Conservation (phyloP, 2,888 invertebrate species). For the Eristalinus aeneus region DNA sequence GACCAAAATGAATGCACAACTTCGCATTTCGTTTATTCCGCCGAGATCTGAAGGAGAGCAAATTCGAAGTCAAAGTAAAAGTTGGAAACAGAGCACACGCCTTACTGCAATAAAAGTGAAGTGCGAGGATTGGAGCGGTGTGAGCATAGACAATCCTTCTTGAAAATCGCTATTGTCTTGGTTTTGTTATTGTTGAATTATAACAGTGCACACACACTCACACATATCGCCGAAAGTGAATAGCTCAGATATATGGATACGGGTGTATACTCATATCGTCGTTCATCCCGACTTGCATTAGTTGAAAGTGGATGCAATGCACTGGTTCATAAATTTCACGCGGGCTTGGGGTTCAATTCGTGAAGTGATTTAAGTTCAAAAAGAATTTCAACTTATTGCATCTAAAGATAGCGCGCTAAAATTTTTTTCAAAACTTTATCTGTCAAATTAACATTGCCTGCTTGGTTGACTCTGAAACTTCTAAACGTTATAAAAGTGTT, state of each 20-base stretch:
- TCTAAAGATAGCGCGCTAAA: background rate
- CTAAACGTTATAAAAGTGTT: too few relatives aligned
- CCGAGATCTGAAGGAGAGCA: constrained; percentile 57
- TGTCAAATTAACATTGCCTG: too few relatives aligned
- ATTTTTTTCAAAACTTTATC: background rate
- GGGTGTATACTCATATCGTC: background rate
- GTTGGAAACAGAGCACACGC: constrained; percentile 46
- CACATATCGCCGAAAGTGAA: background rate
- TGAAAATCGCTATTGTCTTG: constrained; percentile 64
- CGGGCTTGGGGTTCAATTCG: background rate
- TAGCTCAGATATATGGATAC: constrained; percentile 1
- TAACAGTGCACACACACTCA: constrained; percentile 29
- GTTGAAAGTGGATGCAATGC: background rate
- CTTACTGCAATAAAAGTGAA: constrained; percentile 56
- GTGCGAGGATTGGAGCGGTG: background rate
- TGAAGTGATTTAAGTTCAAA: background rate
- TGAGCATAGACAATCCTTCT: constrained; percentile 45
- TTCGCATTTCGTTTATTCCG: constrained; percentile 62
- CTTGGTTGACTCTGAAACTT: too few relatives aligned
- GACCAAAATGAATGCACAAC: constrained; percentile 61
- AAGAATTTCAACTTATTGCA: background rate
- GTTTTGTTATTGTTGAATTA: constrained; percentile 52
- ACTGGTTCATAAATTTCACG: background rate
- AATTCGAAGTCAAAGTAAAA: constrained; percentile 66
- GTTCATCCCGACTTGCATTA: background rate